Conservation (phyloP, 2,888 invertebrate species). For the Cotesia congregata region DNA sequence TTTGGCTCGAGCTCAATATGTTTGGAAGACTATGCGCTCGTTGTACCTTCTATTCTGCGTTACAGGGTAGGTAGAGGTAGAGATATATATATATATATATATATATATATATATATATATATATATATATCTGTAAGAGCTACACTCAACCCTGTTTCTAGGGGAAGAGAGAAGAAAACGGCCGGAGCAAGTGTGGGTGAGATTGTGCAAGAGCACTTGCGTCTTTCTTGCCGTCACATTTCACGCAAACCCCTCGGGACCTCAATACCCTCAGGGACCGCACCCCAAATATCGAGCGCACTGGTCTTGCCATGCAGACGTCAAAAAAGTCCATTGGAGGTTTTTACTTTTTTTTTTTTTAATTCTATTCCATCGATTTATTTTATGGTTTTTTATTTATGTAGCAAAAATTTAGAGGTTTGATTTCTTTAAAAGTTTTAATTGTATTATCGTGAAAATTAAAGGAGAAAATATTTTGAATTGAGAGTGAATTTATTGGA, state of each 20-base stretch:
- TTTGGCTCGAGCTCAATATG: constrained; percentile 42
- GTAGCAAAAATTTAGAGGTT: background rate
- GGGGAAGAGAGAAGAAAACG: background rate
- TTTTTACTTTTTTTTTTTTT: background rate
- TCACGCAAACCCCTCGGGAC: constrained; percentile 64
- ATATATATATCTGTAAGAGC: too few species aligned
- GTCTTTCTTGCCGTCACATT: constrained; percentile 37
- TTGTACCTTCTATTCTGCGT: background rate
- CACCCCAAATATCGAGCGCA: constrained; percentile 69
- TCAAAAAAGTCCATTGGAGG: background rate
- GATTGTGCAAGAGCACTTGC: constrained; percentile 1
- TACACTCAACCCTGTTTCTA: background rate
- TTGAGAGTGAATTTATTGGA: background rate
- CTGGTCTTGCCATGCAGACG: constrained; percentile 13
- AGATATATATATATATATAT: too few species aligned
- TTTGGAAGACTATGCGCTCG: background rate
- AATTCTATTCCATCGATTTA: background rate
- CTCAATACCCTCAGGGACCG: constrained; percentile 61
- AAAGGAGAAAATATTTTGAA: background rate
- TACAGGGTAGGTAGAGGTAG: background rate
- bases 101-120: too few species aligned
- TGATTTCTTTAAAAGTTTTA: background rate
- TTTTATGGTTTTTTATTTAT: background rate
- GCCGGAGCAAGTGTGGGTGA: background rate
- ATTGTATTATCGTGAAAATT: background rate